phyloP scores from a whole-genome alignment of 2,888 invertebrate species.

The Drosophila siamana region DNA sequence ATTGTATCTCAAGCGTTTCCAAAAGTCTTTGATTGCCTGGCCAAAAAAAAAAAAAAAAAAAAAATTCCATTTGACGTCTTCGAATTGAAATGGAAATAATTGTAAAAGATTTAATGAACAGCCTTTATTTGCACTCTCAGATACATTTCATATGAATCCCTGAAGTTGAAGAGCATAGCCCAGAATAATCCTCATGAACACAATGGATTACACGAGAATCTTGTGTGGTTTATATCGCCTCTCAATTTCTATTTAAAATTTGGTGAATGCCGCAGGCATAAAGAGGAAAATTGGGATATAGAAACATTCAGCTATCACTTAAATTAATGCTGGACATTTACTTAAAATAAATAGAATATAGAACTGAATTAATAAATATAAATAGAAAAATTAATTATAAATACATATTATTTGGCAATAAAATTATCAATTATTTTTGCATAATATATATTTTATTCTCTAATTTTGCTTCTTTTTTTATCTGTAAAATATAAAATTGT shows the following conservation, averaged over 20 bases:
- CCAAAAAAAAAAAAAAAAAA: slow-evolving; percentile 1
- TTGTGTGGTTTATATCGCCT: neutral
- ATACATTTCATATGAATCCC: neutral
- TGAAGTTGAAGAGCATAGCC: neutral
- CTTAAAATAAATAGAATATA: neutral
- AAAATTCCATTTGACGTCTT: slow-evolving; percentile 15
- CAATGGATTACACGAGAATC: neutral
- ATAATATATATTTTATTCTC: too few relatives aligned
- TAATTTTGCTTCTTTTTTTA: too few relatives aligned
- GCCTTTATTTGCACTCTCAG: neutral
- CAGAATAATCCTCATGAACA: neutral
- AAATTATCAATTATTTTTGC: too few relatives aligned
- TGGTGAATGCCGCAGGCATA: neutral
- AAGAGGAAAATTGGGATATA: neutral
- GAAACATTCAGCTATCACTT: neutral
- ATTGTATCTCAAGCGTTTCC: slow-evolving; percentile 30
- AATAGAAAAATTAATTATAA: too few relatives aligned
- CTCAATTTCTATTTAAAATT: neutral
- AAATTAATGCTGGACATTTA: neutral
- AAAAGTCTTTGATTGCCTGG: slow-evolving; percentile 18
- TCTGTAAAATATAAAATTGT: too few relatives aligned
- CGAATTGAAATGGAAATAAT: slow-evolving; percentile 5
- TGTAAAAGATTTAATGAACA: neutral
- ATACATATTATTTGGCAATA: too few relatives aligned
- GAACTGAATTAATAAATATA: too few relatives aligned